A percentile compares a stretch with the other conserved stretches of the same genome.
These are phyloP conservation scores for Magallana gigas DNA, from an alignment of 1,140 invertebrate genomes.

Conservation along the genomic window DNA sequence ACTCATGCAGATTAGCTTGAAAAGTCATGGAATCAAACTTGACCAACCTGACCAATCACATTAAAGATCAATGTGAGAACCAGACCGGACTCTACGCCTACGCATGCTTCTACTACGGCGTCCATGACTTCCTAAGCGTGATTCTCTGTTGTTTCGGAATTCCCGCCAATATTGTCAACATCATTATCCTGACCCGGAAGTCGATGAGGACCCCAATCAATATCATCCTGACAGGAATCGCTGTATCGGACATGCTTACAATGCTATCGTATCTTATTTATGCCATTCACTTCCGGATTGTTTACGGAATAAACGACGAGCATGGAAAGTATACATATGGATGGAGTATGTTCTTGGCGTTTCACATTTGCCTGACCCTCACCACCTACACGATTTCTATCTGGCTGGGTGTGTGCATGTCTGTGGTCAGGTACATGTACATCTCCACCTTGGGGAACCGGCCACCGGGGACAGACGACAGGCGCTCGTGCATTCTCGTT, in stretches of 20 bases:
- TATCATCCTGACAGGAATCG: conserved; percentile 89
- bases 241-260: conserved; percentile 90
- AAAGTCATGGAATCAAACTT: not conserved
- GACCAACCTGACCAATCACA: not conserved
- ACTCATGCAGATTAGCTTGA: not conserved
- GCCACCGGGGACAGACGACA: conserved; percentile 89
- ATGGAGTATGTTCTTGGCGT: conserved; percentile 71
- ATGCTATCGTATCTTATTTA: conserved; percentile 93
- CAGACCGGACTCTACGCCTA: conserved; percentile 61
- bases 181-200: conserved; percentile 91
- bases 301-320: conserved; percentile 44
- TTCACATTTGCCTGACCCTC: conserved; percentile 83
- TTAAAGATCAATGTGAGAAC: conserved; percentile 38
- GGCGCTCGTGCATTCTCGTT: conserved; percentile 87
- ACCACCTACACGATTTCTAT: conserved; percentile 96
- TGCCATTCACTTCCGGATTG: conserved; percentile 82
- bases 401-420: conserved; percentile 93
- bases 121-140: conserved; percentile 87
- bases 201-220: conserved; percentile 92
- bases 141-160: conserved; percentile 92
- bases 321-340: conserved; percentile 62
- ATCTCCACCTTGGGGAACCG: conserved; percentile 84
- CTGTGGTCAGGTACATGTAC: conserved; percentile 84
- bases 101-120: conserved; percentile 73
- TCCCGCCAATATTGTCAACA: conserved; percentile 92